Conservation (phyloP, 2,888 invertebrate species). For the Drosophila eohydei region DNA sequence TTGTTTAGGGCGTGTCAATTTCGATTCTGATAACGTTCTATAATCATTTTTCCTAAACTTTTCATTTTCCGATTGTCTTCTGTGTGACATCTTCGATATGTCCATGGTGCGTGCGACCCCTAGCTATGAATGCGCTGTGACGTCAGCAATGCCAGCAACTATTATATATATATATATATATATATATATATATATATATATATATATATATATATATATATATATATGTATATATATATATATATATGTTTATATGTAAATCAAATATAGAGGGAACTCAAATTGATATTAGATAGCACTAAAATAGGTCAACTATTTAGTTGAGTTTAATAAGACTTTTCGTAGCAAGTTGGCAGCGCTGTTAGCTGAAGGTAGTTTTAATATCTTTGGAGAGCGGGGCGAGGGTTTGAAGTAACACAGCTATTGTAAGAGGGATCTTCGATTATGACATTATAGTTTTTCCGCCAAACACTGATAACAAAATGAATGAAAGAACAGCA, state of each 20-base stretch:
- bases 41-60: conserved; percentile 20
- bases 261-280: neutral
- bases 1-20: conserved; percentile 42
- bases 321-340: neutral
- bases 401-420: conserved; percentile 19
- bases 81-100: conserved; percentile 20
- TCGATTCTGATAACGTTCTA: conserved; percentile 23
- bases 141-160: conserved; percentile 24
- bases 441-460: neutral
- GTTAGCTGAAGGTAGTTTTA: neutral
- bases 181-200: neutral
- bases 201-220: neutral
- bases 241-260: neutral
- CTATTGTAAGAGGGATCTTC: conserved; percentile 42
- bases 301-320: neutral
- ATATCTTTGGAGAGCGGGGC: neutral
- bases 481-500: neutral
- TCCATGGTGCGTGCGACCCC: conserved; percentile 10
- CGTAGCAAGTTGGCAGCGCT: conserved; percentile 38
- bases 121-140: conserved; percentile 8
- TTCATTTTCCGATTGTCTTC: neutral
- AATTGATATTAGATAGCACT: neutral
- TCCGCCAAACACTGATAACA: conserved; percentile 7
- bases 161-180: neutral
- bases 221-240: neutral